Percentiles rank a stretch among this genome's conserved stretches.
phyloP scores from a whole-genome alignment of 2,113 vertebrate species.

The Carassius auratus region DNA sequence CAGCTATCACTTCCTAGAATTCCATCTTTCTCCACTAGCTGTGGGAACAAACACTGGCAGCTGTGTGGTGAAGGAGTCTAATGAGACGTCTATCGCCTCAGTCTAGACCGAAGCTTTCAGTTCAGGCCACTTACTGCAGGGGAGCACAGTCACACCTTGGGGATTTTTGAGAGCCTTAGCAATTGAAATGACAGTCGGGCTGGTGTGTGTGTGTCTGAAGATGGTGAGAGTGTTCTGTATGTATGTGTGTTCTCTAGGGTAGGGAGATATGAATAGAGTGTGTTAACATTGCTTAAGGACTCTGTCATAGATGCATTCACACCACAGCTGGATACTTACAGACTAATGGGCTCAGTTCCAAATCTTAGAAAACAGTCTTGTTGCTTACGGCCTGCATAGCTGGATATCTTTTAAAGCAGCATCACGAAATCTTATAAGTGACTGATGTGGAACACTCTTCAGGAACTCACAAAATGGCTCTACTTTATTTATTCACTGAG shows the following conservation, averaged over 20 bases:
- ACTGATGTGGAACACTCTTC: neutral
- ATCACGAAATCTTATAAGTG: neutral
- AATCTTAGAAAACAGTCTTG: neutral
- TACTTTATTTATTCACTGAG: neutral
- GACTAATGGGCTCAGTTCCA: neutral
- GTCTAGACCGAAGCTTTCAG: slow-evolving; percentile 74
- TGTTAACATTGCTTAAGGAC: slow-evolving; percentile 70
- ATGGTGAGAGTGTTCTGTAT: slow-evolving; percentile 37
- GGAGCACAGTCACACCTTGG: slow-evolving; percentile 58
- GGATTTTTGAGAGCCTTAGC: slow-evolving; percentile 49
- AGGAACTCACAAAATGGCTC: neutral
- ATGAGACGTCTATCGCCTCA: slow-evolving; percentile 81
- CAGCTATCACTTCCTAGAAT: neutral
- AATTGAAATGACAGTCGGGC: slow-evolving; percentile 29
- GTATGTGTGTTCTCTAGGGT: slow-evolving; percentile 63
- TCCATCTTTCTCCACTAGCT: neutral
- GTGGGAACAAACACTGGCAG: slow-evolving; percentile 48
- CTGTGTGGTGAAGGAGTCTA: slow-evolving; percentile 70
- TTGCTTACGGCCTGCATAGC: neutral
- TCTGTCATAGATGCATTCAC: slow-evolving; percentile 59
- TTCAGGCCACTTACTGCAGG: slow-evolving; percentile 62
- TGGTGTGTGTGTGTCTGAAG: slow-evolving; percentile 52
- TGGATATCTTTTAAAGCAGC: neutral
- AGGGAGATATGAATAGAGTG: slow-evolving; percentile 61
- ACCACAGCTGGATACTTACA: neutral